Conservation (phyloP, 2,113 vertebrate genomes). For the Pseudonaja textilis region DNA sequence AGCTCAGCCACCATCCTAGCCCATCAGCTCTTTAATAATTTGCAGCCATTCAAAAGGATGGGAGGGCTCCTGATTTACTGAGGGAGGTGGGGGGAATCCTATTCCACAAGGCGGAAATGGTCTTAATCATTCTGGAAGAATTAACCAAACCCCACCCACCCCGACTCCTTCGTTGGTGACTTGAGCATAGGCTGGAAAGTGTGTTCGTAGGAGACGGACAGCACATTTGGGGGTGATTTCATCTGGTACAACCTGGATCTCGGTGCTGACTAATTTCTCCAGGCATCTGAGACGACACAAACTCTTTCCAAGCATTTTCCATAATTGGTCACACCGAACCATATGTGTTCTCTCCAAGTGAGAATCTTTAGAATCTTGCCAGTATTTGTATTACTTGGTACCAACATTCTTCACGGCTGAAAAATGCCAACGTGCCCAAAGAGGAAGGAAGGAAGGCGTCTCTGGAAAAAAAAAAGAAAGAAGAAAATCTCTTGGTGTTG, state of each 20-base stretch:
- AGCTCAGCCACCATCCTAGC: not conserved
- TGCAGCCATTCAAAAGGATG: not conserved
- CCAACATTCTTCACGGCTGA: not conserved
- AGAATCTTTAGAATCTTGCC: not conserved
- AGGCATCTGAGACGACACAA: not conserved
- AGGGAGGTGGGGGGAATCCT: not conserved
- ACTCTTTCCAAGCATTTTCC: conserved; percentile 6
- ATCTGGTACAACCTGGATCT: conserved; percentile 41
- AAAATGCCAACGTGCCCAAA: not conserved
- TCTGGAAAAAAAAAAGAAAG: not conserved
- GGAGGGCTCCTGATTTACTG: not conserved
- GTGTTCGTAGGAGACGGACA: conserved; percentile 33
- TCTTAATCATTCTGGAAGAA: conserved; percentile 52
- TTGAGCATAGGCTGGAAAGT: conserved; percentile 48
- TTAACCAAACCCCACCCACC: conserved; percentile 53
- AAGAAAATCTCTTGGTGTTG: not conserved
- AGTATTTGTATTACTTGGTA: not conserved
- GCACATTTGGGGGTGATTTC: conserved; percentile 41
- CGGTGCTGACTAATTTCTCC: conserved; percentile 31
- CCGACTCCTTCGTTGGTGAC: conserved; percentile 46
- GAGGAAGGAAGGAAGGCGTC: not conserved
- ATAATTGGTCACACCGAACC: conserved; percentile 26
- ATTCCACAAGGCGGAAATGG: not conserved
- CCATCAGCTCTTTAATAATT: conserved; percentile 31
- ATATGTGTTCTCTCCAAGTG: not conserved